phyloP scores from a whole-genome alignment of 2,113 vertebrate genomes.

The Corythoichthys intestinalis region DNA sequence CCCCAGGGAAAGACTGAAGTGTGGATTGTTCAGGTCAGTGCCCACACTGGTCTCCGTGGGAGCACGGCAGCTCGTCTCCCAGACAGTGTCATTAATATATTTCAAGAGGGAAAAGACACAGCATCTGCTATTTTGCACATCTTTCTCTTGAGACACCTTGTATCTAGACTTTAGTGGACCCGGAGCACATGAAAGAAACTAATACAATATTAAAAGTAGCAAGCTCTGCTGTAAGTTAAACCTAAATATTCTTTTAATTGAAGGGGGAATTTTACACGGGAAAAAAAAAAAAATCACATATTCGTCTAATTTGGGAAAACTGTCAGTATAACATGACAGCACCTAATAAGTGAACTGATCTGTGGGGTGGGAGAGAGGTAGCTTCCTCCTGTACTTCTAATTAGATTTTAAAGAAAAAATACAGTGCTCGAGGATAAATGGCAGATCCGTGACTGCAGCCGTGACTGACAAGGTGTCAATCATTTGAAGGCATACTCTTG shows the following conservation, averaged over 20 bases:
- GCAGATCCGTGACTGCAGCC: neutral
- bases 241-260: neutral
- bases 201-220: conserved; percentile 24
- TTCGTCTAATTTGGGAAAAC: no score
- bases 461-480: neutral
- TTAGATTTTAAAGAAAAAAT: neutral
- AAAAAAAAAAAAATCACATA: no score
- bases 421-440: neutral
- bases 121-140: conserved; percentile 29
- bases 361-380: neutral
- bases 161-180: conserved; percentile 42
- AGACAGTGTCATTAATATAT: conserved; percentile 55
- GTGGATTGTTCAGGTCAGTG: conserved; percentile 59
- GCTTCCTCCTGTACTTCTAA: neutral
- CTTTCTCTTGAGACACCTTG: conserved; percentile 25
- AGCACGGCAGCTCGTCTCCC: conserved; percentile 28
- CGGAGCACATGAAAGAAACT: conserved; percentile 22
- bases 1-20: conserved; percentile 47
- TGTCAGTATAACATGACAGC: no score
- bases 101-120: conserved; percentile 41
- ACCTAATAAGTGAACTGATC: no score
- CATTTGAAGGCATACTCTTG: neutral
- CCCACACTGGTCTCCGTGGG: conserved; percentile 31
- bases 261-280: neutral
- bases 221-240: conserved; percentile 15